Base-by-base conservation (phyloP, 37 sponge, comb jelly and placozoan species). In the Spongilla lacustris region DNA sequence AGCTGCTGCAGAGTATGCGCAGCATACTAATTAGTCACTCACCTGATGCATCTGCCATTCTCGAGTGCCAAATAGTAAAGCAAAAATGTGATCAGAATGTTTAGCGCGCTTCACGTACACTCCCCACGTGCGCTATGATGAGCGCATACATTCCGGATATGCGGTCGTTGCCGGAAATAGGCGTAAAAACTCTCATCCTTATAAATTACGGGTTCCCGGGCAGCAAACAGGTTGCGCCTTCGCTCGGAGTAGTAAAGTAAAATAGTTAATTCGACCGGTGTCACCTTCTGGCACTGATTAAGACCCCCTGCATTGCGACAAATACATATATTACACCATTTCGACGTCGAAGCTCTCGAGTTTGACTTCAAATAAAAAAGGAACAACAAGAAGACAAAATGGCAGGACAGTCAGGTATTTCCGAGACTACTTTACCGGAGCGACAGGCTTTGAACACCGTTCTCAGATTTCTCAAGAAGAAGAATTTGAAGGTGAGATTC, bases 401-500 rank as follows among this genome's bases (percentile, higher is more conserved):
- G 77, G 71, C 86, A 36, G 66, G 67, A 32, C 77, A 84, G 25
- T 31, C 25, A 21, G 78, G 36, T 30, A 13, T 24, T 67, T 68
- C 81, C 25, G 81, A 79, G 29, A 27, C 72, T n/a, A 17, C 75
- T 19, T 25, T 48, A 38, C 79, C 92, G 2, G 85, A 84, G 77
- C 80, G 88, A 81, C 87, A 82, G 6, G 85, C 79, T 0, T 76
- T 91, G 38, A 89, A 91, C 72, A 83, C 89, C 24, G 90, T 95
- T n/a, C 41, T 95, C 36, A 84, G 73, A 77, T 91, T 80, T 74
- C 90, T 95, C 49, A 87, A 87, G 67, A 81, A 89, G 31, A 79
- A 91, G 72, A 89, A 92, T 69, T 75, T 95, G 28, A 95, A 89
- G 77, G 94, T 94, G 30, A 36, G 79, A 31, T 23, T 8, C 19